phyloP scores from a whole-genome alignment of 2,113 vertebrate species.

The Triplophysa rosa region DNA sequence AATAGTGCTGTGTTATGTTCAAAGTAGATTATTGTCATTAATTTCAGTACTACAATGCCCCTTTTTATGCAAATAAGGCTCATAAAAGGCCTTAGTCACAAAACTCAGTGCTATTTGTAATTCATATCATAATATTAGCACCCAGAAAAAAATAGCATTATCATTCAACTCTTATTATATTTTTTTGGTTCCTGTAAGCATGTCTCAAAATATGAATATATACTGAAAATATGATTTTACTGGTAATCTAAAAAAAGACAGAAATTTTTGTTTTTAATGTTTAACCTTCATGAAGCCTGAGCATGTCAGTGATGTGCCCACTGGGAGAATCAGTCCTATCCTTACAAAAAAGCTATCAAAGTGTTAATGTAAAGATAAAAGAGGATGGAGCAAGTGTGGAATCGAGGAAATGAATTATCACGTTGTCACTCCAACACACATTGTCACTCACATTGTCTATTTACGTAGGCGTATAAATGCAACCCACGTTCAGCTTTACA shows the following conservation, averaged over 20 bases:
- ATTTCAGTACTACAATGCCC: too few relatives aligned
- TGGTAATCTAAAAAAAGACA: background rate
- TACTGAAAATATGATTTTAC: background rate
- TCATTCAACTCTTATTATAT: background rate
- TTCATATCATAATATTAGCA: background rate
- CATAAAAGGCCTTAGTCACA: too few relatives aligned
- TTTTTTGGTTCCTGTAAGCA: background rate
- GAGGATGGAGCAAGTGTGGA: background rate
- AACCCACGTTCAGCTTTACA: conserved; percentile 5
- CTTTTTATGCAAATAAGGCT: too few relatives aligned
- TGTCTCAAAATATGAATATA: background rate
- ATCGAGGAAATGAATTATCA: conserved; percentile 35
- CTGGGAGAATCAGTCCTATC: conserved; percentile 3
- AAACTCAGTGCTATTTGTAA: conserved; percentile 1
- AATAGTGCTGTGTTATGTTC: too few relatives aligned
- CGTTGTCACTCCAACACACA: conserved; percentile 9
- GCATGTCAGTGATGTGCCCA: background rate
- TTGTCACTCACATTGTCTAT: background rate
- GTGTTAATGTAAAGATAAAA: conserved; percentile 28
- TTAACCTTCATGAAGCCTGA: conserved; percentile 5
- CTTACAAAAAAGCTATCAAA: conserved; percentile 7
- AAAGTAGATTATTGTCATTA: too few relatives aligned
- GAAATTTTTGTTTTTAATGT: background rate
- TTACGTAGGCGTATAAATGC: conserved; percentile 5
- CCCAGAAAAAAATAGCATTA: too few relatives aligned